A percentile compares a stretch with the other conserved stretches of the same genome.
These are phyloP conservation scores for Seira ritae DNA, from an alignment of 2,888 invertebrate species.

Conservation along the genomic window DNA sequence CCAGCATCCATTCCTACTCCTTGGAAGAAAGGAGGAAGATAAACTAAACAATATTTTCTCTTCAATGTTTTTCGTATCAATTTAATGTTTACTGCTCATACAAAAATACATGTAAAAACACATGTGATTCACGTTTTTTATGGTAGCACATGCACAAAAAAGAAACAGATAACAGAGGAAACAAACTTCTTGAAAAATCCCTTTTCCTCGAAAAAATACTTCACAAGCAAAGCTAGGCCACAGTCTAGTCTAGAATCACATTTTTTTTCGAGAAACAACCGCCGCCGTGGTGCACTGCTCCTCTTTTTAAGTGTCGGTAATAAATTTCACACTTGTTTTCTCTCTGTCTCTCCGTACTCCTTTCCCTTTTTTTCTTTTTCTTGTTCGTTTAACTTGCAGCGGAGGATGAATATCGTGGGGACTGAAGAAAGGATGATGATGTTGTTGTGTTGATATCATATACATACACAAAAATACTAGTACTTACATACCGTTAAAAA, in stretches of 20 bases:
- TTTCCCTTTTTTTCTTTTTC: constrained; percentile 45
- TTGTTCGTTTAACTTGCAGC: constrained; percentile 43
- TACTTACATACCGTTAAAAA: constrained; percentile 25
- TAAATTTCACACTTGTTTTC: constrained; percentile 67
- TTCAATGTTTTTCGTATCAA: constrained; percentile 9
- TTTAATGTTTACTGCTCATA: constrained; percentile 11
- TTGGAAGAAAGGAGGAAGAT: background rate
- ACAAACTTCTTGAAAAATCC: background rate
- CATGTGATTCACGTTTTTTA: background rate
- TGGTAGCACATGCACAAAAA: background rate
- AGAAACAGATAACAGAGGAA: background rate
- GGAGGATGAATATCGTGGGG: constrained; percentile 2
- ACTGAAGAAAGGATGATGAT: constrained; percentile 8
- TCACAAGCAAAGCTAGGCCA: no score
- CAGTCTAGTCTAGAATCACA: constrained; percentile 5
- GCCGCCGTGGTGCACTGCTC: constrained; percentile 25
- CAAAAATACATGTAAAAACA: background rate
- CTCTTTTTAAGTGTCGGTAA: constrained; percentile 61
- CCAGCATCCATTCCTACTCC: background rate
- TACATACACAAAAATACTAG: background rate
- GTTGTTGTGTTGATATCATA: constrained; percentile 30
- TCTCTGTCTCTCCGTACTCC: constrained; percentile 60
- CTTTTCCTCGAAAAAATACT: constrained; percentile 33
- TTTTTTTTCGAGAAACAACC: background rate
- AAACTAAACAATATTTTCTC: background rate